These are phyloP conservation scores for Blennius ocellaris DNA, from an alignment of 2,113 vertebrate genomes.

Conservation along the genomic window DNA sequence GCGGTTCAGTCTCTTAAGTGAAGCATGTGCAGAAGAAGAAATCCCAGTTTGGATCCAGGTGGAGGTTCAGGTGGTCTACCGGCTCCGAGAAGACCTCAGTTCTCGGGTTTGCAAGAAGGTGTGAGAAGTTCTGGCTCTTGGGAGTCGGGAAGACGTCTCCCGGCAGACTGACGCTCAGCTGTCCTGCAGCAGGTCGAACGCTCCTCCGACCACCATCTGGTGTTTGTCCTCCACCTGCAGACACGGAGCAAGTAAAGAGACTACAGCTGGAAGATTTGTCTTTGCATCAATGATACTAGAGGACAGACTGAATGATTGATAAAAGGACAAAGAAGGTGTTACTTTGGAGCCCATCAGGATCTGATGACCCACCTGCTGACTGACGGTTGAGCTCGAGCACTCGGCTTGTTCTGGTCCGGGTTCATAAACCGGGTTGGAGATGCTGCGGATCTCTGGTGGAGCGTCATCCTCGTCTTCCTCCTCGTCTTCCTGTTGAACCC, in stretches of 20 bases:
- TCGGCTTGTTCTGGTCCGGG: conserved; percentile 17
- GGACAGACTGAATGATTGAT: too few species aligned
- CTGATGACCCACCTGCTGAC: conserved; percentile 6
- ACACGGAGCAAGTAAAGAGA: neutral
- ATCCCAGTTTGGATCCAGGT: too few species aligned
- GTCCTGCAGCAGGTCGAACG: conserved; percentile 72
- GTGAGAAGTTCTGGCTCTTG: conserved; percentile 1
- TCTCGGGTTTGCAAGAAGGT: neutral
- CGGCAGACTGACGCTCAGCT: conserved; percentile 50
- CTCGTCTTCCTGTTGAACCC: conserved; percentile 23
- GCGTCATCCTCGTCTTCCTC: conserved; percentile 54
- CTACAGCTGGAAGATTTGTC: too few species aligned
- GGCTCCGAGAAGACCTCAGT: too few species aligned
- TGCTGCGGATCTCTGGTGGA: conserved; percentile 39
- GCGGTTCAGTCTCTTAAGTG: too few species aligned
- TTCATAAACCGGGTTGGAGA: conserved; percentile 81
- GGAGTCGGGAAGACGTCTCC: too few species aligned
- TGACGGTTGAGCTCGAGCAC: conserved; percentile 1
- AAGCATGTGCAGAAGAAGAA: too few species aligned
- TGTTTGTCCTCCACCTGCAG: conserved; percentile 71
- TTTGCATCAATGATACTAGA: too few species aligned
- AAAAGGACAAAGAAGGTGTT: too few species aligned
- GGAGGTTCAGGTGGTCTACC: too few species aligned
- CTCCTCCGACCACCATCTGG: conserved; percentile 46
- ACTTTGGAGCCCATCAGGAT: too few species aligned